Evolutionary conservation across 2,888 invertebrate genomes (phyloP), one percentile per base, ranked within the genome.

Genomic region (Amphimallon solstitiale): DNA sequence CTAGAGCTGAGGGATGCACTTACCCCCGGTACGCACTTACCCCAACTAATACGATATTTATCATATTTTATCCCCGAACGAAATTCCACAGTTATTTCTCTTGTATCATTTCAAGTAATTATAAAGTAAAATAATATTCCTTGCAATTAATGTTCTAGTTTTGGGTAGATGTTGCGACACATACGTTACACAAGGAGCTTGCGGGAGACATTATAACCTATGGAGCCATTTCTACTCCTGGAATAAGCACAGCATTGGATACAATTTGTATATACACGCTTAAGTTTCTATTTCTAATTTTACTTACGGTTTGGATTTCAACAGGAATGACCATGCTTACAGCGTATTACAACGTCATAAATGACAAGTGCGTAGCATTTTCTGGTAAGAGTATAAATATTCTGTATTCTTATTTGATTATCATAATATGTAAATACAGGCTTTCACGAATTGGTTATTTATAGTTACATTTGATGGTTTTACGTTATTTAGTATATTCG

Each of bases 291-390:
- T 52, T 34, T 10, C 37, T 66, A 35, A 14, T 66, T 29, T 38
- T 62, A 10, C 2, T 62, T 6, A 66, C 66, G 0, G 62, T 66
- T 2, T 66, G 66, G 66, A n/a, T 62, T 34, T 66, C 66, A 19
- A 66, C 62, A 15, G 61, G 52, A 17, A 54, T 43, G 2, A 48
- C 37, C 2, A 37, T 51, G 15, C 4, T 62, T 15, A 37, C 43
- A 29, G 45, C 15, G 21, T 19, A 54, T 12, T 66, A 66, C 15
- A 29, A 34, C 1, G 15, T 66, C 12, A 0, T 7, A 1, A 43
- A 66, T 37, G 34, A 40, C 1, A 45, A 17, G 7, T 66, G 66
- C 17, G 10, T 66, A 15, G 52, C 61, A 4, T 12, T 45, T 6
- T 21, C 14, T 10, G 61, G 66, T 66, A 29, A 23, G 29, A 29